Evolutionary conservation across 2,113 vertebrate genomes (phyloP), one percentile per base, ranked within the genome.

Genomic region (Colistium nudipinnis): DNA sequence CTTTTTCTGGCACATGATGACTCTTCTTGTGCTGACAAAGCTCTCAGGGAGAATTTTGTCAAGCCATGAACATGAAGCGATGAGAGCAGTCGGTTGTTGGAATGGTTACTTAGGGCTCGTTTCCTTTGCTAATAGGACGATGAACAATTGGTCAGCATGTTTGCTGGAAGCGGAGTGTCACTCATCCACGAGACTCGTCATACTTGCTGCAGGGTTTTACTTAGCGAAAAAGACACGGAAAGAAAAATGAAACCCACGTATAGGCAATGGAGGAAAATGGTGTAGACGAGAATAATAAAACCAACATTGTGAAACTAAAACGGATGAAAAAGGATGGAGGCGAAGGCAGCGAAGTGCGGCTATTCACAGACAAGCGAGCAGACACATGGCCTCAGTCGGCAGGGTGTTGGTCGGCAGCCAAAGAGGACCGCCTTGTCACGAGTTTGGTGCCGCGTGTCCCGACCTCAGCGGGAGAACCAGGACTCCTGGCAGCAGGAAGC

Each of bases 361-460:
- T 73, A 48, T 62, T 80, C 76, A 76, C 67, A 82, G 77, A 81
- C 62, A 63, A 27, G 62, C 24, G 41, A 74, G 53, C 74, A 68
- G 64, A 75, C 84, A 82, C 86, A 86, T 81, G 84, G 78, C 66
- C 30, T 70, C 53, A 20, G 75, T 77, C 81, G 76, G 81, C 77
- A 43, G 83, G 84, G 64, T 38, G 17, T 70, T 83, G 84, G 70
- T 57, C 47, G 28, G 48, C 39, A 66, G 76, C 83, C 83, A 84
- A n/a, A 80, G 47, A 74, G 74, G 74, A 74, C 49, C 28, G 81
- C 80, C 80, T 86, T 57, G 52, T 84, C 82, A 83, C 55, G 59
- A 70, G 79, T 74, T n/a, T 83, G 77, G 62, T 74, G 78, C 79
- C 68, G 79, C 61, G 28, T 74, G 82, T 82, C 82, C 76, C 63